Percentiles rank a stretch among this genome's conserved stretches.
Conservation (phyloP, 2,888 invertebrate genomes). For the Arge pagana region DNA sequence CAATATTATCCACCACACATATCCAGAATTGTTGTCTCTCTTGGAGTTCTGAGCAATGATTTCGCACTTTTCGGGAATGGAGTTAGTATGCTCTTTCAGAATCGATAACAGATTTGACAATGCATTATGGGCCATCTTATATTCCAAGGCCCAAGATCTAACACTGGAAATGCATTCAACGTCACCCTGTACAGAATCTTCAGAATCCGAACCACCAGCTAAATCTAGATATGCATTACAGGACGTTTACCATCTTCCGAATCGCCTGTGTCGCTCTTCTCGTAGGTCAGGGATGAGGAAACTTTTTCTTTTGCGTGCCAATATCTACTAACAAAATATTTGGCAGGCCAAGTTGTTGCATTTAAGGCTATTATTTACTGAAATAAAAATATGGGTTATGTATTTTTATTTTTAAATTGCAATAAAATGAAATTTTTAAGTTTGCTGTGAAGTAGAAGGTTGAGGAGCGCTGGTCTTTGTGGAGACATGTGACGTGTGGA, state of each 20-base stretch:
- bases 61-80: conserved; percentile 17
- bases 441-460: too few species aligned
- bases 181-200: too few species aligned
- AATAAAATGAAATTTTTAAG: too few species aligned
- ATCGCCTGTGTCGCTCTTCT: too few species aligned
- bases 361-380: too few species aligned
- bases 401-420: too few species aligned
- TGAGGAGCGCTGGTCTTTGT: conserved; percentile 29
- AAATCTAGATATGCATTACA: too few species aligned
- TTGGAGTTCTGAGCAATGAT: conserved; percentile 24
- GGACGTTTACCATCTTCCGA: too few species aligned
- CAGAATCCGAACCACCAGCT: too few species aligned
- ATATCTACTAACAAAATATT: not conserved
- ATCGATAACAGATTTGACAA: not conserved
- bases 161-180: too few species aligned
- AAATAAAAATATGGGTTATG: too few species aligned
- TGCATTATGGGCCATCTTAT: not conserved
- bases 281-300: conserved; percentile 8
- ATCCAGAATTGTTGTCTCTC: conserved; percentile 4
- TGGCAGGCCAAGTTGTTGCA: conserved; percentile 3
- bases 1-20: conserved; percentile 22
- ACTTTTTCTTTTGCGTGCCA: conserved; percentile 7
- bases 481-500: conserved; percentile 33
- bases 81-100: conserved; percentile 1
- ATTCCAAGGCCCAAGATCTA: conserved; percentile 9